These are phyloP conservation scores for Psylliodes chrysocephalus DNA, from an alignment of 2,888 invertebrate species.

Conservation along the genomic window DNA sequence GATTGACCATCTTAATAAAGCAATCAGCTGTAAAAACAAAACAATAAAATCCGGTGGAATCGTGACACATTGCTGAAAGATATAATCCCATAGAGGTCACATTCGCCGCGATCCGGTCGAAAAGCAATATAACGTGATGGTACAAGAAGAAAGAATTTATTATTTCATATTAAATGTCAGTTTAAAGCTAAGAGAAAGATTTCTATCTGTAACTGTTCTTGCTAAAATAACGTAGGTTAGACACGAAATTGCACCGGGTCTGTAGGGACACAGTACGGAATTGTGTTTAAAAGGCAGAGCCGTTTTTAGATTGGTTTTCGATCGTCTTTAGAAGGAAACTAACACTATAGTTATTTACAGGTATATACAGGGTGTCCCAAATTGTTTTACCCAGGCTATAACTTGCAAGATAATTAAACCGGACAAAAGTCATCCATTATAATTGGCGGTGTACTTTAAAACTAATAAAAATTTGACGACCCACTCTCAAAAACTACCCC, in stretches of 20 bases:
- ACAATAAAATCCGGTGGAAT: neutral
- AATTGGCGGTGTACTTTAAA: no score
- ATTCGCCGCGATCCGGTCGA: neutral
- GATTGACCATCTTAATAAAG: no score
- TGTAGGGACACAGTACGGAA: constrained; percentile 5
- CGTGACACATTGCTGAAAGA: neutral
- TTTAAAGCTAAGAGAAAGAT: constrained; percentile 22
- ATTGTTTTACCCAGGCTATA: no score
- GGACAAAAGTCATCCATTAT: no score
- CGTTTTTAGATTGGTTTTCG: neutral
- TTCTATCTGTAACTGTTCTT: constrained; percentile 30
- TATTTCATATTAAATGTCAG: constrained; percentile 39
- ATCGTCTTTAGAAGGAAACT: no score
- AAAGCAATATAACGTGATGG: neutral
- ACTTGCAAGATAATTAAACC: no score
- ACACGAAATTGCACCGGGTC: constrained; percentile 20
- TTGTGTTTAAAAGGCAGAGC: neutral
- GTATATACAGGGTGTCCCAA: no score
- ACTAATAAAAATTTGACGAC: no score
- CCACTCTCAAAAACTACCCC: no score
- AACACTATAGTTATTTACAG: no score
- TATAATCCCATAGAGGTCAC: neutral
- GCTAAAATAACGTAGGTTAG: constrained; percentile 29
- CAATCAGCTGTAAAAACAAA: no score
- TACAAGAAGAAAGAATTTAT: constrained; percentile 29